Evolutionary conservation across 2,113 vertebrate species (phyloP), one percentile per base, ranked within the genome.

Genomic region (Grammomys dolichurus): DNA sequence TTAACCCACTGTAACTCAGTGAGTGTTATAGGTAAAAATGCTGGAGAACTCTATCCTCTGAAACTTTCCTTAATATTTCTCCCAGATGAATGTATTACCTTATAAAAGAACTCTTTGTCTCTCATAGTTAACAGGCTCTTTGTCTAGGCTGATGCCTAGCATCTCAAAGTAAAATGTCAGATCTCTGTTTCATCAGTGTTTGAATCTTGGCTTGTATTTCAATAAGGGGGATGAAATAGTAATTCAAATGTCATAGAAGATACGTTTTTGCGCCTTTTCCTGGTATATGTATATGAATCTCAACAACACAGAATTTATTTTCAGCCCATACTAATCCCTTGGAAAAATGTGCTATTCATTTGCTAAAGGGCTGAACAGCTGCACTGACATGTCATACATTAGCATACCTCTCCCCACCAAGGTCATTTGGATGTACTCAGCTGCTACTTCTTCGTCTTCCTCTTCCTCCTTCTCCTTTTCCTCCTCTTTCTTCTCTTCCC

Each of bases 101-200:
- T 88, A 98, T 98, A 99, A 98, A 98, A 98, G 98, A 69, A 85
- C 96, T 97, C 98, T 98, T 98, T 99, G 98, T 99, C 95, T 98
- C 97, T 97, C 58, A 63, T 84, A 94, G 98, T 97, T 98, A 98
- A 98, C 98, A 69, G 97, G 98, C 97, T 98, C 98, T 99, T 98
- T 99, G 98, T 98, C 97, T 77, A 14, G 97, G 98, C 98, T 98
- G 97, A 96, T 98, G 97, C 98, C 97, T 98, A 98, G 98, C 97
- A 89, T 95, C 88, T 86, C 92, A 97, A 98, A 97, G 92, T 97
- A 98, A 98, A 98, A 96, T 76, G 98, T 98, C 98, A 98, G 78
- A 97, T 98, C 97, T 96, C 94, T 98, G 96, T 97, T 98, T 98
- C 98, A 98, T 98, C 97, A 95, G 95, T 97, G 96, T 84, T 95